These are phyloP conservation scores for Lepus oiostolus DNA, from an alignment of 2,797 vertebrate genomes.

Conservation along the genomic window DNA sequence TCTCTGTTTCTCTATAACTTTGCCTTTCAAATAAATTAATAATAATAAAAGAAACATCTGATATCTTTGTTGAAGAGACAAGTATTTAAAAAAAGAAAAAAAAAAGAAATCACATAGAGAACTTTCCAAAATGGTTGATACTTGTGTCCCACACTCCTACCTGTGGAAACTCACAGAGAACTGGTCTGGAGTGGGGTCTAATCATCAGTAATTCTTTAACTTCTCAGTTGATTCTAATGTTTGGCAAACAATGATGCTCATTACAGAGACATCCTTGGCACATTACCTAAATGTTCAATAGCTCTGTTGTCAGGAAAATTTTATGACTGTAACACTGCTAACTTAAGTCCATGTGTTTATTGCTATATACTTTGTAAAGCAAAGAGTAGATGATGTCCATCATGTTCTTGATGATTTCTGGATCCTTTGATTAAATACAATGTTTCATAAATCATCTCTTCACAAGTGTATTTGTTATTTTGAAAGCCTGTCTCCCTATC, in stretches of 20 bases:
- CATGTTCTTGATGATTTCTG: constrained; percentile 40
- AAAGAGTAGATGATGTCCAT: constrained; percentile 29
- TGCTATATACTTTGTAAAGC: constrained; percentile 13
- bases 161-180: not conserved
- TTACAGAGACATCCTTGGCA: constrained; percentile 10
- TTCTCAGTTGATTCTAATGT: constrained; percentile 5
- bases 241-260: not conserved
- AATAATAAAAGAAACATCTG: too few species aligned
- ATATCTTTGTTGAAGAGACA: too few species aligned
- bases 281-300: constrained; percentile 45
- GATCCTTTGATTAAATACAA: constrained; percentile 33
- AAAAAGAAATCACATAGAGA: not conserved
- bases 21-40: too few species aligned
- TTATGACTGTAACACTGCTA: constrained; percentile 20
- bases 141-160: not conserved
- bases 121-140: not conserved
- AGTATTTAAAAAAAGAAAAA: too few species aligned
- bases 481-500: not conserved
- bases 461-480: constrained; percentile 24
- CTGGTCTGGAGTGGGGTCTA: not conserved
- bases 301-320: constrained; percentile 19
- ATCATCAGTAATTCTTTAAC: constrained; percentile 42
- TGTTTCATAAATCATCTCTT: constrained; percentile 58
- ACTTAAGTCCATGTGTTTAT: constrained; percentile 32
- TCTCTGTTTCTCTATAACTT: too few species aligned